Evolutionary conservation across 2,888 invertebrate genomes (phyloP).

Genomic region (Pelosia muscerda): DNA sequence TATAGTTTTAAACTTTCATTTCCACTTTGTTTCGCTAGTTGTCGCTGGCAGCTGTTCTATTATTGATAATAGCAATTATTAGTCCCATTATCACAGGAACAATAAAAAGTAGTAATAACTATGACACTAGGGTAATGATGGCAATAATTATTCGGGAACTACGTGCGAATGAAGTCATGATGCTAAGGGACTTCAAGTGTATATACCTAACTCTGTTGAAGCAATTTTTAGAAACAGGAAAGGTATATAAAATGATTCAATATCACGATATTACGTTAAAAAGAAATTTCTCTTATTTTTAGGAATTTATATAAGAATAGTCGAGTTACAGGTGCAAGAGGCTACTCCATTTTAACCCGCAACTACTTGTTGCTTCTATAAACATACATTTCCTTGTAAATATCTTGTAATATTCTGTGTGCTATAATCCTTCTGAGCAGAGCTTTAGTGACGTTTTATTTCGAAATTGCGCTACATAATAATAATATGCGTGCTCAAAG

Average conservation of each 20-base stretch:
- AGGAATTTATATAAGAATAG: neutral
- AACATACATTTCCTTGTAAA: neutral
- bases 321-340: neutral
- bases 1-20: no score
- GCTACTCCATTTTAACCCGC: neutral
- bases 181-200: no score
- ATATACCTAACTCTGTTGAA: no score
- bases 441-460: slow-evolving; percentile 36
- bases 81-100: no score
- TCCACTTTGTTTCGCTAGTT: no score
- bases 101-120: no score
- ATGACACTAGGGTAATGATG: no score
- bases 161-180: no score
- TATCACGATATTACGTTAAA: neutral
- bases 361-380: neutral
- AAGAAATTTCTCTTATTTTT: neutral
- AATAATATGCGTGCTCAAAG: slow-evolving; percentile 51
- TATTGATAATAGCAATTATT: no score
- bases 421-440: neutral
- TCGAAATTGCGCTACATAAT: slow-evolving; percentile 51
- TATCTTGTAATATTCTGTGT: neutral
- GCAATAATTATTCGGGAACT: no score
- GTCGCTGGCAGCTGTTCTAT: no score
- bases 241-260: neutral
- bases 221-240: no score